Evolutionary conservation across 1,140 invertebrate genomes (phyloP), one percentile per base, ranked within the genome.

Genomic region (Pristionchus pacificus): DNA sequence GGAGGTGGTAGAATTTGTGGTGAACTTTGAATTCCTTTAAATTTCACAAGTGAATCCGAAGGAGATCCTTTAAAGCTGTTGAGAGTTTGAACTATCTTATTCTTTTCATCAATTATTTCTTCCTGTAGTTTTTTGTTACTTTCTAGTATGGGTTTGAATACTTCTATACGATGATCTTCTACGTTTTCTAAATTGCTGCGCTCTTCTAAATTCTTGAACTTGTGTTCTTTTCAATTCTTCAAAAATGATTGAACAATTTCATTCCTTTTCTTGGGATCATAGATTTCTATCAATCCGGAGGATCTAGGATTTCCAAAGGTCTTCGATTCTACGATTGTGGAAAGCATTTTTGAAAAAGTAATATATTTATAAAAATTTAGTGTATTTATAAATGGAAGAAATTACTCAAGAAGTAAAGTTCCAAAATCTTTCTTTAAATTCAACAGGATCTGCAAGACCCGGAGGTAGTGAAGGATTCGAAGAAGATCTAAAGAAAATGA

Each of bases 211-310:
- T 68, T 38, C 33, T 62, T 74, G 1, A 71, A 15, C 70, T 74
- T 74, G 14, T 67, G 55, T 33, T 76, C 75, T 74, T 65, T 73
- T 75, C 70, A 30, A 27, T 75, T 49, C 38, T 64, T 28, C 25
- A 74, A n/a, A 77, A 28, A 66, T 58, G 64, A 29, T 72, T 74
- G 30, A 33, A 77, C 38, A n/a, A 74, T 75, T 74, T 74, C 55
- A 57, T 73, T 73, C 65, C 70, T 6, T 33, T 68, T 73, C 58
- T 73, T 73, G 1, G 71, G 70, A 63, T 74, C 71, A 77, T 66
- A 77, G 70, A 74, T 77, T 77, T 74, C 65, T 0, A 74, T 28
- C 6, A n/a, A n/a, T n/a, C n/a, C n/a, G n/a, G n/a, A n/a, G n/a
- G n/a, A n/a, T n/a, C n/a, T n/a, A n/a, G n/a, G n/a, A n/a, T n/a